These are phyloP conservation scores for Didymodactylos carnosus DNA, from an alignment of 2,888 invertebrate genomes.

Conservation along the genomic window DNA sequence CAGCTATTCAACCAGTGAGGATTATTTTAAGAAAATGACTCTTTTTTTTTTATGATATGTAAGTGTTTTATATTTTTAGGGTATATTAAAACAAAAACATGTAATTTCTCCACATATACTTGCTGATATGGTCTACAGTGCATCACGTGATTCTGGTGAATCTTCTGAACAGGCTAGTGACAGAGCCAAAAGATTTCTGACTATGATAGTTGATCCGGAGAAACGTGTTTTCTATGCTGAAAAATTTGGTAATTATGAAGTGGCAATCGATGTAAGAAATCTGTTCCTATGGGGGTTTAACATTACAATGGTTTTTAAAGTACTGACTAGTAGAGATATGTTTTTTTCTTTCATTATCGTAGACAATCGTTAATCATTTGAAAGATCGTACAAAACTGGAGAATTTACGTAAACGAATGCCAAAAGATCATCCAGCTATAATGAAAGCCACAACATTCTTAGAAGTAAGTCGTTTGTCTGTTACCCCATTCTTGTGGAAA, in stretches of 20 bases:
- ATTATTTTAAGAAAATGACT: too few species aligned
- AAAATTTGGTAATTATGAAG: neutral
- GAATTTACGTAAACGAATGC: neutral
- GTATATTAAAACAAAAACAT: neutral
- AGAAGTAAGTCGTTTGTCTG: neutral
- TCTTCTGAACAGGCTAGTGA: neutral
- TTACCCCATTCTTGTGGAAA: too few species aligned
- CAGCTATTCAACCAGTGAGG: neutral
- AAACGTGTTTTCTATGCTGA: neutral
- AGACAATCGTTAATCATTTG: neutral
- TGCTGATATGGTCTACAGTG: neutral
- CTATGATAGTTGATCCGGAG: neutral
- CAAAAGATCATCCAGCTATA: neutral
- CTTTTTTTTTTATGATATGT: too few species aligned
- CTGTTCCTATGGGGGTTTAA: too few species aligned
- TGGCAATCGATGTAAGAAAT: neutral
- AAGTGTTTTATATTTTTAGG: neutral
- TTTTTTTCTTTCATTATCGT: neutral
- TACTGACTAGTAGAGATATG: too few species aligned
- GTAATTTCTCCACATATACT: neutral
- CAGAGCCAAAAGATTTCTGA: neutral
- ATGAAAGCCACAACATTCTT: neutral
- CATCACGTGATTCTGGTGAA: neutral
- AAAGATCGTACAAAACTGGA: neutral
- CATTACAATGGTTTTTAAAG: too few species aligned